Conservation (phyloP, 2,113 vertebrate species). For the Gallinago media region DNA sequence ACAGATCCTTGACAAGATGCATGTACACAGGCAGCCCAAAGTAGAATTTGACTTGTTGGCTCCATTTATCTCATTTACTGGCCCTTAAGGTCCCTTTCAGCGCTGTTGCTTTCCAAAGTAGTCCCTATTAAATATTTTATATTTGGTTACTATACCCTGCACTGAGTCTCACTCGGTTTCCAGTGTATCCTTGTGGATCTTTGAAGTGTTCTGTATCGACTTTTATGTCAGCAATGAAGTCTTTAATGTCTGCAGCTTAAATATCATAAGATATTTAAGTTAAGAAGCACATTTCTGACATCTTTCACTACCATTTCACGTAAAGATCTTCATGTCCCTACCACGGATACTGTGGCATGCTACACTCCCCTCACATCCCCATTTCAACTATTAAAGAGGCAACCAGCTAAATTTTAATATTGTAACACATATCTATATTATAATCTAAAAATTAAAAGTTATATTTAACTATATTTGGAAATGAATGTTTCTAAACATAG, state of each 20-base stretch:
- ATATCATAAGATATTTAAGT: background rate
- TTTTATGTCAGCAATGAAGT: background rate
- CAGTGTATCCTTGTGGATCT: background rate
- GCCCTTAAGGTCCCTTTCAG: conserved; percentile 30
- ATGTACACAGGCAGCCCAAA: background rate
- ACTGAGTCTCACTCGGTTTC: background rate
- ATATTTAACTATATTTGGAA: background rate
- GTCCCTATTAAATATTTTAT: conserved; percentile 19
- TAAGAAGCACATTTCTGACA: background rate
- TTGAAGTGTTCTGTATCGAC: background rate
- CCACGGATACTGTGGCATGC: no score
- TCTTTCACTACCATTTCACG: background rate
- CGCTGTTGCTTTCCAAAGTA: background rate
- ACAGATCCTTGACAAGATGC: background rate
- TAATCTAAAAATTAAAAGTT: background rate
- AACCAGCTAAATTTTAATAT: background rate
- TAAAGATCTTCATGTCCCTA: background rate
- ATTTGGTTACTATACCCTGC: background rate
- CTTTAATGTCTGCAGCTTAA: background rate
- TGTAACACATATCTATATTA: background rate
- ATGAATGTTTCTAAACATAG: background rate
- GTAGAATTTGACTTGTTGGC: background rate
- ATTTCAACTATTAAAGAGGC: background rate
- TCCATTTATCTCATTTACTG: conserved; percentile 48
- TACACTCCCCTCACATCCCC: fast-evolving